Evolutionary conservation across 2,113 vertebrate species (phyloP), one percentile per base, ranked within the genome.

Genomic region (Jaculus jaculus): DNA sequence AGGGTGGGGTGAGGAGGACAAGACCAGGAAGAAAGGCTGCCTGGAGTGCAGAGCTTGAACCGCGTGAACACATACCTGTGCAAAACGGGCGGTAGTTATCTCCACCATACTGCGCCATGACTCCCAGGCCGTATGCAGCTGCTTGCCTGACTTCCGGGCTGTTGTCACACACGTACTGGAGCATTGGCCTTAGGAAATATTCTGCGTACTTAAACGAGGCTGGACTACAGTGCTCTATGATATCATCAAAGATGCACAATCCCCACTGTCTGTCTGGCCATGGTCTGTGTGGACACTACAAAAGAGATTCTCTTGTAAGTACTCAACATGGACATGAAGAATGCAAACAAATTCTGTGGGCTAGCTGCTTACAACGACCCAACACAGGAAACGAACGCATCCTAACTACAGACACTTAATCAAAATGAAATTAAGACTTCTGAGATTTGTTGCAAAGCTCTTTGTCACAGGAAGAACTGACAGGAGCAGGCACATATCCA

Each of bases 181-280:
- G 95, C 99, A 99, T 99, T 0, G 99, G 99, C 95, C 98, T 96
- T 97, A 99, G 97, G 98, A 99, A 99, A 88, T 98, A 99, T 83
- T 99, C 99, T 0, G 99, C 99, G 0, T 99, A 99, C 93, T 99
- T 99, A 97, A 99, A 99, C 0, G 99, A 99, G 17, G 99, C 97
- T 1, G 99, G 99, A 97, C 99, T 99, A 98, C 99, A 99, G 98
- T 99, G 99, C 95, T 99, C 99, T 37, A 99, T 98, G 34, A 99
- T 95, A 15, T 99, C 99, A 1, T 99, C 99, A 89, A 99, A 99
- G 96, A 99, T 99, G 97, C 99, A 99, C 32, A 99, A 97, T 7
- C 99, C 99, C 99, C 99, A 99, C 87, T 99, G 99, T 83, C 99
- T 97, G 98, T 99, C 99, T 0, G 99, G 99, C 99, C 99, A 99